Base-by-base conservation (phyloP, 35 echinoderm and acorn worm genomes). In the Heliocidaris erythrogramma region DNA sequence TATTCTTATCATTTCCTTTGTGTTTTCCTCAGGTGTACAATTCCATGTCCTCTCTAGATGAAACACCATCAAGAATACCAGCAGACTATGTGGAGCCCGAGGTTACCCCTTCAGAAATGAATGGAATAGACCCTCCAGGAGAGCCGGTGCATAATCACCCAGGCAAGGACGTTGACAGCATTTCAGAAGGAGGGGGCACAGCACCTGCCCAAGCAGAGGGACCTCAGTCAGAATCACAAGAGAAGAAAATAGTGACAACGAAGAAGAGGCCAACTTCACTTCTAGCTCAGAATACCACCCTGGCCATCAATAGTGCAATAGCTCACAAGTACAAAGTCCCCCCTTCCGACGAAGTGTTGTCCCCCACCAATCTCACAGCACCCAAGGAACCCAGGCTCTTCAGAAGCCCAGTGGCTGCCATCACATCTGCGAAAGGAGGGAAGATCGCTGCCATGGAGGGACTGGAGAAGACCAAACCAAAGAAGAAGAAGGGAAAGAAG, bases 31-130 rank as follows among this genome's bases (percentile, higher is more conserved):
- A 98, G 97, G 86, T 31, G 17, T 95, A 98, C 94, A 50, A 93
- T 31, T 97, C 96, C 7, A 96, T 90, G 9, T 94, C 94, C 10
- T 96, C 94, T 17, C 90, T 98, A 30, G 97, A 98, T 91, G 97
- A 98, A 52, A 96, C 94, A 7, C 97, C 97, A 93, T 97, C 97
- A 48, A 96, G 94, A 92, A 95, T 98, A 85, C 97, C 97, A 94
- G 97, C 97, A 48, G 42, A 94, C 30, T 85, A 90, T 85, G 32
- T 85, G n/a, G 60, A 85, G 30, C 32, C 30, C 48, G 27, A 91
- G 65, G 35, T 85, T 9, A 94, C 32, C 48, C 48, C 89, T 60
- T 35, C 53, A 78, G 86, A 59, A 56, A 93, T 94, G 30, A 94
- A 94, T 61, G 85, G 24, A 18, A 48, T 27, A 42, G 91, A 94